Evolutionary conservation across 1,140 invertebrate species (phyloP).

Genomic region (Musca vetustissima): DNA sequence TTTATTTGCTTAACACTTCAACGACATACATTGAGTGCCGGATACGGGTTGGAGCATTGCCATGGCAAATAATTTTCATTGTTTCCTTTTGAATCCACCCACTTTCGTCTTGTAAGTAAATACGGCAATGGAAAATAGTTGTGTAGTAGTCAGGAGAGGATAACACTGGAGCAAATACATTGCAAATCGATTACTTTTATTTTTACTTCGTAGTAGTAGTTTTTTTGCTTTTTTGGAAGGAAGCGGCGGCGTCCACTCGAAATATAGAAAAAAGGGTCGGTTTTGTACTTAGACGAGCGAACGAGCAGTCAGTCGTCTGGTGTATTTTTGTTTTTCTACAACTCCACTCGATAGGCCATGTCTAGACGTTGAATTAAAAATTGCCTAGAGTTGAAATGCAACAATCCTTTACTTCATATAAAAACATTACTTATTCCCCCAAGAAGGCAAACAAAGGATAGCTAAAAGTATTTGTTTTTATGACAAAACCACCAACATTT

Average conservation of each 20-base stretch:
- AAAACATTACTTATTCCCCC: too few relatives aligned
- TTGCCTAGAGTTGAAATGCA: slow-evolving; percentile 14
- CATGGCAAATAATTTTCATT: not conserved
- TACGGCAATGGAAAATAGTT: not conserved
- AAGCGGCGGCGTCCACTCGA: not conserved
- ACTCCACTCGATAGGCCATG: not conserved
- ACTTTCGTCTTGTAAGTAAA: not conserved
- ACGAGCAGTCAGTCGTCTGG: too few relatives aligned
- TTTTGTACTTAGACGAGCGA: not conserved
- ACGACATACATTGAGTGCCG: not conserved
- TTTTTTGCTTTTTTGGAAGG: too few relatives aligned
- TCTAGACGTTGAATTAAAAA: slow-evolving; percentile 23
- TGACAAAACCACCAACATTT: too few relatives aligned
- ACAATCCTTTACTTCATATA: not conserved
- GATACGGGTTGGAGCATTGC: not conserved
- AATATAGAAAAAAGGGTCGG: not conserved
- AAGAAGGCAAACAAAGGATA: too few relatives aligned
- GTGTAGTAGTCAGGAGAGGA: not conserved
- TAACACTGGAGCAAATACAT: not conserved
- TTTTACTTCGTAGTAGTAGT: too few relatives aligned
- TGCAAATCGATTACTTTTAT: slow-evolving; percentile 11
- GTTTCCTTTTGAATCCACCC: not conserved
- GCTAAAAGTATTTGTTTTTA: too few relatives aligned
- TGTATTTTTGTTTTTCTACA: too few relatives aligned
- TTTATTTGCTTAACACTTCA: slow-evolving; percentile 19